Conservation (phyloP, 2,888 invertebrate genomes). For the Calameuta filiformis region DNA sequence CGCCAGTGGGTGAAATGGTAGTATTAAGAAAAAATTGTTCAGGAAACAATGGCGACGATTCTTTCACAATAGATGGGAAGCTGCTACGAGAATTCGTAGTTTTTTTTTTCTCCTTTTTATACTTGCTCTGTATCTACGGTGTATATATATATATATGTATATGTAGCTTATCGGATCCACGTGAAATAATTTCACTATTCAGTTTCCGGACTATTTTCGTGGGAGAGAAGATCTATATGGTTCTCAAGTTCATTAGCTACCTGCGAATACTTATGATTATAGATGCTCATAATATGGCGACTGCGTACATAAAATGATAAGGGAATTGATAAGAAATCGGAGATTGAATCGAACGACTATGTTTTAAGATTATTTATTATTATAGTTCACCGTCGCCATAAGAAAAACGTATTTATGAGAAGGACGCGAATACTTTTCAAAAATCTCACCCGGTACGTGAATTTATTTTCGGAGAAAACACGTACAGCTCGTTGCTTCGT, state of each 20-base stretch:
- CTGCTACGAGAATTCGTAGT: neutral
- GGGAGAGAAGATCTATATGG: conserved; percentile 10
- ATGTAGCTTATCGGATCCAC: no score
- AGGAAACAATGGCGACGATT: neutral
- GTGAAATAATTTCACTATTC: no score
- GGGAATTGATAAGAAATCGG: neutral
- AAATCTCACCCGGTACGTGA: neutral
- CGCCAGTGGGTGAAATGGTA: neutral
- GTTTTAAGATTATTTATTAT: neutral
- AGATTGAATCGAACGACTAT: neutral
- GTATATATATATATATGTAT: no score
- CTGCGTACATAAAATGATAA: neutral
- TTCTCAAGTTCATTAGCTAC: conserved; percentile 20
- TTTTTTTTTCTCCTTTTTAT: neutral
- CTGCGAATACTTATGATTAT: neutral
- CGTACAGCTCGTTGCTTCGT: neutral
- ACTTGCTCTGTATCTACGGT: neutral
- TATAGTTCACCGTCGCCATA: neutral
- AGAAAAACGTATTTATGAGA: no score
- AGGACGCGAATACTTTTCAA: neutral
- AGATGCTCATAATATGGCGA: neutral
- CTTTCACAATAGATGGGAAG: neutral
- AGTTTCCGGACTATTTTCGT: neutral
- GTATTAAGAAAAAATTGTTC: neutral
- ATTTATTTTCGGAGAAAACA: neutral